A percentile compares a stretch with the other conserved stretches of the same genome.
These are phyloP conservation scores for Gouania willdenowi DNA, from an alignment of 2,797 vertebrate species.

Conservation along the genomic window DNA sequence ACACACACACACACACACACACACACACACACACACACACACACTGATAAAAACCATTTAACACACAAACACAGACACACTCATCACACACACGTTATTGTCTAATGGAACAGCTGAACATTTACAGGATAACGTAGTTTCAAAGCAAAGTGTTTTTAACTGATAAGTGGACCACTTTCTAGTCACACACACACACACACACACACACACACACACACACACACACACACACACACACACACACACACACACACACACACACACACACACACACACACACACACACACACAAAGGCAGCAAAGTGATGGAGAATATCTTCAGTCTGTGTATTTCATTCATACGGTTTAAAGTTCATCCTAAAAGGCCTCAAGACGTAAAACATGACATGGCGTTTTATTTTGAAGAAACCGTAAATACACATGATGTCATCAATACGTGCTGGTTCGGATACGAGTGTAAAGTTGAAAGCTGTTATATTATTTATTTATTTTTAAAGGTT, in stretches of 20 bases:
- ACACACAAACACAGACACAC: slow-evolving; percentile 7
- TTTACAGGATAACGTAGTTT: slow-evolving; percentile 45
- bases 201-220: slow-evolving; percentile 17
- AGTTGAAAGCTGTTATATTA: too few relatives aligned
- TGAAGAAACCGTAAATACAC: too few relatives aligned
- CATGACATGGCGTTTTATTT: too few relatives aligned
- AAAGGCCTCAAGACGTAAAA: too few relatives aligned
- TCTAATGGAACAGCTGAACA: slow-evolving; percentile 26
- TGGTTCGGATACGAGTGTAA: too few relatives aligned
- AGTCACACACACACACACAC: slow-evolving; percentile 4
- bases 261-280: slow-evolving; percentile 11
- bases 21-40: neutral
- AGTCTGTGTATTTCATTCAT: too few relatives aligned
- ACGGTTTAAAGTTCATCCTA: too few relatives aligned
- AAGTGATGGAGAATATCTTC: too few relatives aligned
- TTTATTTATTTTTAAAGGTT: too few relatives aligned
- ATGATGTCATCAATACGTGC: too few relatives aligned
- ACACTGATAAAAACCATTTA: slow-evolving; percentile 21
- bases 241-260: slow-evolving; percentile 1
- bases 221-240: neutral
- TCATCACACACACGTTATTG: slow-evolving; percentile 24
- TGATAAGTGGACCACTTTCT: slow-evolving; percentile 54
- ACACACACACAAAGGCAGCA: too few relatives aligned
- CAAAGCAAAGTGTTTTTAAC: slow-evolving; percentile 38
- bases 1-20: too few relatives aligned